These are phyloP conservation scores for Phymanthus crucifer DNA, from an alignment of 92 coral and sea anemone genomes.

Conservation along the genomic window DNA sequence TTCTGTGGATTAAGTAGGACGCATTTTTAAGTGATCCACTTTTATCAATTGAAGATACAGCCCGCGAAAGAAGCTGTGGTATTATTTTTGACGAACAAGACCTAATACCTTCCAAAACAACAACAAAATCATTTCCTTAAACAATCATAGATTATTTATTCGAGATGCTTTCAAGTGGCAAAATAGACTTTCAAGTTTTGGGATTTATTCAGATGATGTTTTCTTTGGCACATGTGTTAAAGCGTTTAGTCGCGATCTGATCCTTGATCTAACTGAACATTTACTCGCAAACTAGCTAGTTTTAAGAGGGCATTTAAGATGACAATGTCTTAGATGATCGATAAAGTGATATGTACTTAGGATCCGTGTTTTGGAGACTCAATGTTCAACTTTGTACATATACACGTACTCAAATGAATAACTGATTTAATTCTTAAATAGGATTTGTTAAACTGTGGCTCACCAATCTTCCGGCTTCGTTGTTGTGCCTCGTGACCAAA, in stretches of 20 bases:
- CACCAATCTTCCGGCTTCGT: conserved; percentile 89
- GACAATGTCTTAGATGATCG: neutral
- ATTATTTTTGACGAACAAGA: neutral
- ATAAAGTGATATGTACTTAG: neutral
- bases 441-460: conserved; percentile 31
- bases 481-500: conserved; percentile 74
- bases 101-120: neutral
- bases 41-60: neutral
- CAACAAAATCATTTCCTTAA: neutral
- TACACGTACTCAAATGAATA: neutral
- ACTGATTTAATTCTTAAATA: conserved; percentile 4
- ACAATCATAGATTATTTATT: conserved; percentile 4
- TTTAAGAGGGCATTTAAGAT: neutral
- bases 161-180: conserved; percentile 9
- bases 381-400: neutral
- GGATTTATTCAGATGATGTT: conserved; percentile 1
- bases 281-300: neutral
- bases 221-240: conserved; percentile 10
- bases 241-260: neutral
- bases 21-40: neutral
- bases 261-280: neutral
- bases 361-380: neutral
- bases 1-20: neutral
- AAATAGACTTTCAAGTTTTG: conserved; percentile 8
- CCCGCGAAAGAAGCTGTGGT: neutral